Evolutionary conservation across 2,797 vertebrate genomes (phyloP).

Genomic region (Pangasius sanitwongsei): DNA sequence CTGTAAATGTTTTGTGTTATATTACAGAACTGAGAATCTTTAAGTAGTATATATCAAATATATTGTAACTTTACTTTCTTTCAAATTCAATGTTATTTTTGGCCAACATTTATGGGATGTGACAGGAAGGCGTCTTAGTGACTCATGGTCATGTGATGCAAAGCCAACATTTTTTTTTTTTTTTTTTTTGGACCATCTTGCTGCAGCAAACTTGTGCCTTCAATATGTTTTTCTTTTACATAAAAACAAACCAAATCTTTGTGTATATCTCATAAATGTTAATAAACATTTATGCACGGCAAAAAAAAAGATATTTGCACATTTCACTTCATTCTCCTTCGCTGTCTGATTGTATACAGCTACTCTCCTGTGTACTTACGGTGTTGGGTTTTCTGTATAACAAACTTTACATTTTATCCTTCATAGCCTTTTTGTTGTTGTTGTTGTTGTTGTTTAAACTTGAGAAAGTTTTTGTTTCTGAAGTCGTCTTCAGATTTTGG

Average conservation of each 20-base stretch:
- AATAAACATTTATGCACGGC: neutral
- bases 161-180: neutral
- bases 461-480: conserved; percentile 50
- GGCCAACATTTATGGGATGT: neutral
- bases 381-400: conserved; percentile 57
- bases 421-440: conserved; percentile 14
- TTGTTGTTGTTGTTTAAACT: conserved; percentile 53
- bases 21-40: neutral
- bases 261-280: neutral
- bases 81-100: neutral
- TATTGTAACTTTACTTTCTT: neutral
- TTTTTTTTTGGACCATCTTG: neutral
- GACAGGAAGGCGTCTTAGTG: neutral
- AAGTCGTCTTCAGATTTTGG: conserved; percentile 53
- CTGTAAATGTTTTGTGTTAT: neutral
- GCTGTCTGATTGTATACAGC: conserved; percentile 66
- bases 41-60: neutral
- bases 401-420: neutral
- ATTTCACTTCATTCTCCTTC: conserved; percentile 66
- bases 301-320: conserved; percentile 63
- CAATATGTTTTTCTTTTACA: neutral
- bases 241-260: neutral
- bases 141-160: neutral
- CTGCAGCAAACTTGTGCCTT: conserved; percentile 17
- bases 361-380: conserved; percentile 65